Conservation (phyloP, 2,888 invertebrate species). For the Nemotelus pantherinus region DNA sequence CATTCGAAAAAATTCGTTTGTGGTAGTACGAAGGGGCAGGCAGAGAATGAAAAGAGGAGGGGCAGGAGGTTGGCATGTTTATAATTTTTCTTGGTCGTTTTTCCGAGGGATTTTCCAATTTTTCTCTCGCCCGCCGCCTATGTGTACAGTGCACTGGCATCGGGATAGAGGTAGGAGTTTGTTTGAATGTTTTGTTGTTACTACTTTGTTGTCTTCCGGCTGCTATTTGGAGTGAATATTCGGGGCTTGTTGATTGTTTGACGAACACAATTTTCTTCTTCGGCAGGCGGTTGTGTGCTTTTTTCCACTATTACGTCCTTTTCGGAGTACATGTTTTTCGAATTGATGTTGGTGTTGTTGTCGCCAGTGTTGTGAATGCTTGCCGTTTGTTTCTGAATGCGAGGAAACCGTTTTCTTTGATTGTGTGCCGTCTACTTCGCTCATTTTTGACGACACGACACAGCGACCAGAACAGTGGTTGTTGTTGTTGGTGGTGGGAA, state of each 20-base stretch:
- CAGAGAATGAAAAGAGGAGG: constrained; percentile 8
- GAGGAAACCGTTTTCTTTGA: constrained; percentile 53
- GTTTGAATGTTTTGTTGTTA: constrained; percentile 47
- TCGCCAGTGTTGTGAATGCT: constrained; percentile 47
- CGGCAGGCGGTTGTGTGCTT: constrained; percentile 11
- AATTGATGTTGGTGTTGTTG: constrained; percentile 48
- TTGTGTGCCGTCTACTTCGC: constrained; percentile 52
- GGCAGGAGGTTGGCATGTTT: constrained; percentile 44
- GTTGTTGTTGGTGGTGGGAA: constrained; percentile 57
- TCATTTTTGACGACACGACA: background rate
- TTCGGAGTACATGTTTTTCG: constrained; percentile 48
- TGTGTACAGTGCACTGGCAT: too few species aligned
- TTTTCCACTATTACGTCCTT: constrained; percentile 52
- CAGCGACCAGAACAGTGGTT: constrained; percentile 50
- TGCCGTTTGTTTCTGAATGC: constrained; percentile 51
- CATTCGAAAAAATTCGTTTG: constrained; percentile 39
- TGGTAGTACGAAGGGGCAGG: constrained; percentile 37
- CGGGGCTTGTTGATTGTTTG: constrained; percentile 36
- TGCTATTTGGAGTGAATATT: constrained; percentile 26
- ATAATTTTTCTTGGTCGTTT: constrained; percentile 48
- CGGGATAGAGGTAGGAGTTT: constrained; percentile 10
- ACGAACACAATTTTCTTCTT: constrained; percentile 17
- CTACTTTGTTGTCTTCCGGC: constrained; percentile 18
- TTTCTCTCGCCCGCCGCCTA: background rate
- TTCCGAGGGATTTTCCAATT: constrained; percentile 42